Conservation (phyloP, 2,888 invertebrate genomes). For the Dynastes maya region DNA sequence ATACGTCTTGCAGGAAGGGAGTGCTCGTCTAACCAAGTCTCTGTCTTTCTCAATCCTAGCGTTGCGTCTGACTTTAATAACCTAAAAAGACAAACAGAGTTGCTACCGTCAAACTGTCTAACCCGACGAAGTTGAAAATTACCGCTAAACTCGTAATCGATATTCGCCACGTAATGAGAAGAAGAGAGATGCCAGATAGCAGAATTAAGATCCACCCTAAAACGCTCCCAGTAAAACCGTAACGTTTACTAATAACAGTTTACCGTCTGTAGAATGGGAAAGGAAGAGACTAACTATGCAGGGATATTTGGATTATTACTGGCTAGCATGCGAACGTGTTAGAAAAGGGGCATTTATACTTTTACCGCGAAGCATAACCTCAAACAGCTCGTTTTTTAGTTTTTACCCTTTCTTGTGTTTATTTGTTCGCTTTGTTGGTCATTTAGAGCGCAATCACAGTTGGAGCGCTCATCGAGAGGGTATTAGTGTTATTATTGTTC, state of each 20-base stretch:
- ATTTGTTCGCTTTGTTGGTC: conserved; percentile 10
- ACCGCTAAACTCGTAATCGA: neutral
- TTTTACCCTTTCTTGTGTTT: neutral
- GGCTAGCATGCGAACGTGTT: neutral
- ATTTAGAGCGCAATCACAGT: conserved; percentile 11
- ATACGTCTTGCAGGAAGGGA: too few species aligned
- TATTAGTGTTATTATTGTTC: conserved; percentile 13
- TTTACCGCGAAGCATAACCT: neutral
- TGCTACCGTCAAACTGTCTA: neutral
- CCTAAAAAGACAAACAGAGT: neutral
- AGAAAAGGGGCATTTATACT: too few species aligned
- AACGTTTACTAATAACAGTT: conserved; percentile 16
- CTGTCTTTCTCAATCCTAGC: neutral
- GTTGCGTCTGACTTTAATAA: neutral
- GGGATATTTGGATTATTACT: neutral
- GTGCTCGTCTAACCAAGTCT: neutral
- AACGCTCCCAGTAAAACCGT: conserved; percentile 1
- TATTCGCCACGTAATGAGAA: neutral
- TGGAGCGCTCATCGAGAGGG: neutral
- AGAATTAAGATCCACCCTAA: neutral
- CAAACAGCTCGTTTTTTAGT: neutral
- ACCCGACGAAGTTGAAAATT: neutral
- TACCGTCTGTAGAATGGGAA: neutral
- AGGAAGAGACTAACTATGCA: neutral
- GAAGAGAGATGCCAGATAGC: neutral